phyloP scores from a whole-genome alignment of 2,888 invertebrate species.

The Suillia variegata region DNA sequence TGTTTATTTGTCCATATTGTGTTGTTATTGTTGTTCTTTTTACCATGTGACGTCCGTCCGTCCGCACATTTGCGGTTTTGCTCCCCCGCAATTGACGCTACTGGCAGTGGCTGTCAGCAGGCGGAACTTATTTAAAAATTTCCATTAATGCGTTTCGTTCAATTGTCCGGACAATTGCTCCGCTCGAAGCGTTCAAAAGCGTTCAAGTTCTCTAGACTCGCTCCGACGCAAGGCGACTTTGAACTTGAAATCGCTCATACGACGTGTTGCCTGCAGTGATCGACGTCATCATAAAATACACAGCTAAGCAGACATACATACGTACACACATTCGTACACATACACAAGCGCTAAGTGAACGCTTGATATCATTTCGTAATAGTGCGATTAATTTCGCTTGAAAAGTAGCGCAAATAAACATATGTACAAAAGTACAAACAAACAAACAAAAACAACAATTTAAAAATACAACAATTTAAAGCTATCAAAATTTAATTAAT shows the following conservation, averaged over 20 bases:
- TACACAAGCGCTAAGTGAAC: background rate
- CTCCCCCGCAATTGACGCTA: background rate
- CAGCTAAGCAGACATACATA: too few species aligned
- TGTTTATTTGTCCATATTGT: too few species aligned
- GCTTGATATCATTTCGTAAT: background rate
- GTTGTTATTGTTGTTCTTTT: background rate
- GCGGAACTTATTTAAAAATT: background rate
- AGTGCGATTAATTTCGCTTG: background rate
- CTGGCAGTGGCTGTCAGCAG: too few species aligned
- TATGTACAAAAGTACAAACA: too few species aligned
- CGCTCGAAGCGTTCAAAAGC: too few species aligned
- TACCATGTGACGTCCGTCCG: background rate
- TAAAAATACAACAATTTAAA: background rate
- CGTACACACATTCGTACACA: background rate
- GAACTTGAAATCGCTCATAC: slow-evolving; percentile 30
- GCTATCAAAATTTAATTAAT: too few species aligned
- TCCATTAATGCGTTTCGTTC: background rate
- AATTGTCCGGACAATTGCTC: too few species aligned
- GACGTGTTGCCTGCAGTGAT: slow-evolving; percentile 5
- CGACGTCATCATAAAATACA: background rate
- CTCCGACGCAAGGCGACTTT: slow-evolving; percentile 26
- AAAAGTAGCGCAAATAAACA: background rate
- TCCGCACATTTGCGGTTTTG: background rate
- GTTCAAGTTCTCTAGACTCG: too few species aligned
- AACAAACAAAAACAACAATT: background rate